Percentiles rank a stretch among this genome's conserved stretches.
These are phyloP conservation scores for Neocrepidodera transversa DNA, from an alignment of 2,888 invertebrate genomes.

Conservation along the genomic window DNA sequence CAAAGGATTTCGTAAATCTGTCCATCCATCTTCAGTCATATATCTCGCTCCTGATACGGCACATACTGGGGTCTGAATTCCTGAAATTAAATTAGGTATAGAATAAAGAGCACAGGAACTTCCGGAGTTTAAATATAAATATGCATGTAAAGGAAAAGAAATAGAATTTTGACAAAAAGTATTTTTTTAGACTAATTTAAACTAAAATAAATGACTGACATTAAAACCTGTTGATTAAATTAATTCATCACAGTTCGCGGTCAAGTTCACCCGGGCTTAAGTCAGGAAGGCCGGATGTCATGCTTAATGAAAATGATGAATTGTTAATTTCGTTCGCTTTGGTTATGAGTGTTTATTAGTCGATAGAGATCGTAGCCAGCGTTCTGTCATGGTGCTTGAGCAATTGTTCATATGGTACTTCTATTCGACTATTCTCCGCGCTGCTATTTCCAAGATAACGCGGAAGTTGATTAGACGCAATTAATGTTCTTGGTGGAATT, in stretches of 20 bases:
- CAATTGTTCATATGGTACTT: slow-evolving; percentile 38
- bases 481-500: slow-evolving; percentile 27
- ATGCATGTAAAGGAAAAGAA: neutral
- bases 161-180: neutral
- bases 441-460: slow-evolving; percentile 20
- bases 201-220: no score
- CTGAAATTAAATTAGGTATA: slow-evolving; percentile 63
- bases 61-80: slow-evolving; percentile 81
- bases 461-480: slow-evolving; percentile 34
- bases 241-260: neutral
- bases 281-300: slow-evolving; percentile 12
- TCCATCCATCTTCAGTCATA: slow-evolving; percentile 79
- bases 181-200: no score
- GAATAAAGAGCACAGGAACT: neutral
- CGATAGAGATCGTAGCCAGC: slow-evolving; percentile 35
- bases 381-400: slow-evolving; percentile 34
- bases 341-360: slow-evolving; percentile 43
- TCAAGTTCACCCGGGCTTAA: neutral
- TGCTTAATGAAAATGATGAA: slow-evolving; percentile 15
- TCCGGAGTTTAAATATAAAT: neutral
- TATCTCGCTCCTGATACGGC: slow-evolving; percentile 87
- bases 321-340: slow-evolving; percentile 1
- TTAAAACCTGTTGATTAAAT: no score
- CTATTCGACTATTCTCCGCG: neutral
- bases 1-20: slow-evolving; percentile 78